These are phyloP conservation scores for Tetanocera ferruginea DNA, from an alignment of 2,888 invertebrate species.

Conservation along the genomic window DNA sequence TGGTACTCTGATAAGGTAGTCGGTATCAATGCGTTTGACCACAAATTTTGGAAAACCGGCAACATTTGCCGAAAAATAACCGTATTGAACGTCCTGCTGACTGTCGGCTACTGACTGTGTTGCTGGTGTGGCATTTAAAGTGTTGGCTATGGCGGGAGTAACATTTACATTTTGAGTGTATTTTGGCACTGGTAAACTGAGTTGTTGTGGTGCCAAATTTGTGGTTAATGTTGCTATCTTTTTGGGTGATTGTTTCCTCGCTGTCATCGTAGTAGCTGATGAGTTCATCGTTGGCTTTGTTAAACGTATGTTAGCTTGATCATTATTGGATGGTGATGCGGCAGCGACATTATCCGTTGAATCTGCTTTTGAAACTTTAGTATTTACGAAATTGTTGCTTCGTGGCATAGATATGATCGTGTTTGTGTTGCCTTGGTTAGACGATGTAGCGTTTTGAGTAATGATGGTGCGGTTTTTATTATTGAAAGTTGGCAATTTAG, in stretches of 20 bases:
- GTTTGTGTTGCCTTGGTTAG: neutral
- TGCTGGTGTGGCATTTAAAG: neutral
- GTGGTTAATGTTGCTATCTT: neutral
- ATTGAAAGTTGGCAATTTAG: no score
- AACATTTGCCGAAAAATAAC: slow-evolving; percentile 54
- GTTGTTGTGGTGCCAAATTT: neutral
- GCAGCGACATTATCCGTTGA: neutral
- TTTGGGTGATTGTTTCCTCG: neutral
- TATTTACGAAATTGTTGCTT: neutral
- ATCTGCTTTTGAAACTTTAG: neutral
- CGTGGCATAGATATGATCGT: neutral
- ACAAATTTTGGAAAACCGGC: slow-evolving; percentile 56
- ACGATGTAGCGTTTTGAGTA: no score
- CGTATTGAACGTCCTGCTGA: slow-evolving; percentile 47
- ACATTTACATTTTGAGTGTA: neutral
- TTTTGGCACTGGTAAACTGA: slow-evolving; percentile 10
- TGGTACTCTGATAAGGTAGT: slow-evolving; percentile 60
- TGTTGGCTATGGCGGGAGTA: neutral
- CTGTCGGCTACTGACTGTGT: neutral
- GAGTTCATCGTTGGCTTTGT: neutral
- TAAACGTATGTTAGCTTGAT: neutral
- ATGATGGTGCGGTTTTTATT: no score
- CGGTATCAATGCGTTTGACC: slow-evolving; percentile 54
- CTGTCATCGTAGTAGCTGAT: neutral
- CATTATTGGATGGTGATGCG: neutral